Base-by-base conservation (phyloP, 2,888 invertebrate genomes). In the Carabus problematicus region DNA sequence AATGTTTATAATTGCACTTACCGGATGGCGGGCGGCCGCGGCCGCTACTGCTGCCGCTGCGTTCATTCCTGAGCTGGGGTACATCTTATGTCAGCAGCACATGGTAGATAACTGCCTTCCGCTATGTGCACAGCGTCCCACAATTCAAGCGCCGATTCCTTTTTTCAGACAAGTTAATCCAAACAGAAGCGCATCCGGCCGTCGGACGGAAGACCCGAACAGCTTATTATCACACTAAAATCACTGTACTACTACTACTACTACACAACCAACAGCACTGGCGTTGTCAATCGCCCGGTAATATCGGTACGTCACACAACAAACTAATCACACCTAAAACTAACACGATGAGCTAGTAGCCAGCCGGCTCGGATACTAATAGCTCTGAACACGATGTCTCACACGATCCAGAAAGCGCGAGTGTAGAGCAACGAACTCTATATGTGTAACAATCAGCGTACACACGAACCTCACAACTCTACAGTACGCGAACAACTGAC, bases 11-110 rank as follows among this genome's bases (percentile, higher is more conserved):
- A 6, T 29, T 29, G 12, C 71, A 84, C 90, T 91, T 85, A 93
- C 92, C 90, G 92, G 92, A 87, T 93, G 93, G 84, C 93, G 89
- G 74, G 92, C 91, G 84, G 91, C 91, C 84, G 91, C 91, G 81
- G 89, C 93, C 81, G 92, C 92, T 80, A 91, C 91, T 81, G 91
- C 91, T 82, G 91, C 91, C 83, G 91, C 91, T 83, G 92, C 91
- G 85, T 92, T 92, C 89, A 92, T 92, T 86, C 91, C 91, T 85
- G 91, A 90, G 86, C 90, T 91, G 75, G 92, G 91, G 88, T 92
- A 93, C 92, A 93, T 93, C 84, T 86, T 86, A 77, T 77, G 81
- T 82, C 80, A 81, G 71, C 67, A 71, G 62, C 75, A 77, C 81
- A 81, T 81, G 73, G 74, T 75, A 29, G 29, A 29, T 29, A 45